These are phyloP conservation scores for Zoanthus sansibaricus DNA, from an alignment of 92 coral and sea anemone species.

Conservation along the genomic window DNA sequence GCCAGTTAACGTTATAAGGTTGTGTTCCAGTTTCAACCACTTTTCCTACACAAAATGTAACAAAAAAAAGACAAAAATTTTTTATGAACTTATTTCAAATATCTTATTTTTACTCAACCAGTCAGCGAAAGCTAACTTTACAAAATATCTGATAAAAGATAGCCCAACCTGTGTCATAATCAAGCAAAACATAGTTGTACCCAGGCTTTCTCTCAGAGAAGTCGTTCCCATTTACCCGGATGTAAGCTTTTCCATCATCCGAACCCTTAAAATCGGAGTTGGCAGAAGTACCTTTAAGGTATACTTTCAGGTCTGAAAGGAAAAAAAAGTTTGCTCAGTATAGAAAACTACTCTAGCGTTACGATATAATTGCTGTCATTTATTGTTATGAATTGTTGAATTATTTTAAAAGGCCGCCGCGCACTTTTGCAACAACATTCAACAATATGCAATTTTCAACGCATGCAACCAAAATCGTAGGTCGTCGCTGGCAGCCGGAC, in stretches of 20 bases:
- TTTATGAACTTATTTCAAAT: not conserved
- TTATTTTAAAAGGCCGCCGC: no score
- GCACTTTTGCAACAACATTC: no score
- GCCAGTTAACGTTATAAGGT: constrained; percentile 19
- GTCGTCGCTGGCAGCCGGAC: no score
- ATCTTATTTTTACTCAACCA: no score
- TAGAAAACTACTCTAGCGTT: no score
- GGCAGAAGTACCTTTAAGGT: constrained; percentile 14
- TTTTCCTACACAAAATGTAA: not conserved
- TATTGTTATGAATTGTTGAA: not conserved
- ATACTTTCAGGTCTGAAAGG: constrained; percentile 13
- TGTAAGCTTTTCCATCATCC: constrained; percentile 34
- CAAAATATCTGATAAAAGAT: no score
- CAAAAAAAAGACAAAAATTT: not conserved
- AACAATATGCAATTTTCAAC: no score
- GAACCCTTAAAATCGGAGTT: not conserved
- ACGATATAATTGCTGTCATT: no score
- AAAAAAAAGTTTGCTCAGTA: not conserved
- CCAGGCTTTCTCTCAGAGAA: constrained; percentile 18
- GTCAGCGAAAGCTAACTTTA: no score
- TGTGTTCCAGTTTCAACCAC: constrained; percentile 6
- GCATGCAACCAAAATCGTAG: no score
- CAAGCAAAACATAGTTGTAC: constrained; percentile 24
- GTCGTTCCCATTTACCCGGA: constrained; percentile 16
- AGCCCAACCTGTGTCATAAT: constrained; percentile 20